Evolutionary conservation across 2,888 invertebrate genomes (phyloP).

Genomic region (Nematopogon swammerdamellus): DNA sequence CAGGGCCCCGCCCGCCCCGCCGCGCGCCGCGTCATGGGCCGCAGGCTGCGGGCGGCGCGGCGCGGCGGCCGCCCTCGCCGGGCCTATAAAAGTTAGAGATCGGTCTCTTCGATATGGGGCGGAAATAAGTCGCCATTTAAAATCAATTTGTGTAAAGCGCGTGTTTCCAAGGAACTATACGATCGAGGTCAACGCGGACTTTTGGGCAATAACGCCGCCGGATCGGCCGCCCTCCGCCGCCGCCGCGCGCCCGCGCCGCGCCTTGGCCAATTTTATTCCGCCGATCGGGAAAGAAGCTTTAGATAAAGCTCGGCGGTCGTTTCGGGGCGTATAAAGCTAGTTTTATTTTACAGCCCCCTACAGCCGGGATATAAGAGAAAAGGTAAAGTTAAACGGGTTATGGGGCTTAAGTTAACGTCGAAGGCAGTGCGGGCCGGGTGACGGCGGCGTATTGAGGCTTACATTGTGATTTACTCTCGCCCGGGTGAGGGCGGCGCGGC

Average conservation of each 20-base stretch:
- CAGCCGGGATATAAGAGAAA: conserved; percentile 4
- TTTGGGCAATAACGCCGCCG: background rate
- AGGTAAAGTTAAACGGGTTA: conserved; percentile 17
- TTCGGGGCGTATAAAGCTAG: conserved; percentile 1
- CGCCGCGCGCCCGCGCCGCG: conserved; percentile 5
- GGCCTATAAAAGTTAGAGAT: conserved; percentile 22
- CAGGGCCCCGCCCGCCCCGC: too few species aligned
- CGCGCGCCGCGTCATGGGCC: too few species aligned
- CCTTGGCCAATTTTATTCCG: conserved; percentile 1
- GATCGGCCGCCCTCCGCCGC: conserved; percentile 7
- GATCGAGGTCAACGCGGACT: conserved; percentile 20
- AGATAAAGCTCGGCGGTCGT: conserved; percentile 1
- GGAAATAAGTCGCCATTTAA: conserved; percentile 57
- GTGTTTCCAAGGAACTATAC: conserved; percentile 23
- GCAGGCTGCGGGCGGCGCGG: too few species aligned
- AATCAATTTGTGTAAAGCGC: conserved; percentile 57
- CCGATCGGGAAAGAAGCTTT: background rate
- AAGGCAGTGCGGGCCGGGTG: conserved; percentile 18
- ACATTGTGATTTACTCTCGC: conserved; percentile 47
- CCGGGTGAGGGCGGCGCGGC: conserved; percentile 16
- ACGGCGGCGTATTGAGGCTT: conserved; percentile 40
- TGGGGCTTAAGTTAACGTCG: conserved; percentile 24
- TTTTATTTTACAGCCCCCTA: conserved; percentile 3
- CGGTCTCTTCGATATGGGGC: conserved; percentile 50
- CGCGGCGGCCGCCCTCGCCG: too few species aligned